phyloP scores from a whole-genome alignment of 2,888 invertebrate species.

The Drosophila macrospina region DNA sequence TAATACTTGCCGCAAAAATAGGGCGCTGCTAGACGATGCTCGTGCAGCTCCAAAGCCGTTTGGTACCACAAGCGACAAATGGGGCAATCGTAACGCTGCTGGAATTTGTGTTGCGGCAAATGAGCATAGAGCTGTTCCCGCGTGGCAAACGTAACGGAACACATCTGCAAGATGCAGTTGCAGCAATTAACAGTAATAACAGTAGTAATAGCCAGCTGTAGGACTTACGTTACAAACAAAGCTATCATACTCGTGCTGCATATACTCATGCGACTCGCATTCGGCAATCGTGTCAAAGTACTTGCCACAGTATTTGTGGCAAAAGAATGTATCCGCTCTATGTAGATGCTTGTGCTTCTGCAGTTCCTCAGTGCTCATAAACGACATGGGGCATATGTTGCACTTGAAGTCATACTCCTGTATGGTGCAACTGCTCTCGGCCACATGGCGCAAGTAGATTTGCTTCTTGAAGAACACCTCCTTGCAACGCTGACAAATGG shows the following conservation, averaged over 20 bases:
- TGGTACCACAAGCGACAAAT: conserved; percentile 82
- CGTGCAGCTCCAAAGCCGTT: conserved; percentile 78
- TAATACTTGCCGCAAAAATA: conserved; percentile 83
- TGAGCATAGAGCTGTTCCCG: conserved; percentile 78
- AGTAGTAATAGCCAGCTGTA: background rate
- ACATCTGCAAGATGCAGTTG: conserved; percentile 64
- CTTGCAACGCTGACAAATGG: conserved; percentile 83
- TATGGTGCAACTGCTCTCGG: conserved; percentile 79
- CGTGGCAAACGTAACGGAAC: conserved; percentile 70
- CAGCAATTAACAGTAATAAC: background rate
- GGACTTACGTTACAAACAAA: conserved; percentile 82
- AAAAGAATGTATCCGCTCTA: conserved; percentile 78
- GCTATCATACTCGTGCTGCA: conserved; percentile 80
- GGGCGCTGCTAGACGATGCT: conserved; percentile 81
- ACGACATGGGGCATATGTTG: conserved; percentile 83
- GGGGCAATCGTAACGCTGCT: conserved; percentile 81
- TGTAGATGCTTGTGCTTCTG: conserved; percentile 78
- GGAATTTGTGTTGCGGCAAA: conserved; percentile 79
- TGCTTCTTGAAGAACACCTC: conserved; percentile 83
- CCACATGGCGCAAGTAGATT: conserved; percentile 79
- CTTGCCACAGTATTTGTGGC: conserved; percentile 83
- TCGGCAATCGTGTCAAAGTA: conserved; percentile 79
- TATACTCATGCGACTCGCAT: conserved; percentile 82
- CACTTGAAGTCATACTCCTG: conserved; percentile 83
- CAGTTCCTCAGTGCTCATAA: conserved; percentile 79